Base-by-base conservation (phyloP, 2,113 vertebrate genomes). In the Tenebrosternarchus preto region DNA sequence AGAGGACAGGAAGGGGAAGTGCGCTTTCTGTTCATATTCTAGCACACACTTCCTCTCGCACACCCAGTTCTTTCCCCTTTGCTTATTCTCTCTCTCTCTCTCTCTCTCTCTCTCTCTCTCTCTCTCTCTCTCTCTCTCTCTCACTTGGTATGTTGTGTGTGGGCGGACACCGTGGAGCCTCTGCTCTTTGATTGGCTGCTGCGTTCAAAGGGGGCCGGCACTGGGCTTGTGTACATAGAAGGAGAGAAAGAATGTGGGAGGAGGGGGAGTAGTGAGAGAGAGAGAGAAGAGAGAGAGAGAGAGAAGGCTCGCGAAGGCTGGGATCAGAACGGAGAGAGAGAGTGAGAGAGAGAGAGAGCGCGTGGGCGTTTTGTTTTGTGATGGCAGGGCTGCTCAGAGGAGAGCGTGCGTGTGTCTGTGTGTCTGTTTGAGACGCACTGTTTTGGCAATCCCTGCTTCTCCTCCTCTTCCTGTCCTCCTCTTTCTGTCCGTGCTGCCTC, bases 361-460 rank as follows among this genome's bases (percentile, higher is more conserved):
- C 91, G 94, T 94, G 93, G 93, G 94, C 89, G 93, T 92, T 93
- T 92, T 93, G 92, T 93, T 93, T 92, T 93, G 92, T 92, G 89
- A 93, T 93, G 93, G 92, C 90, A 92, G 90, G 88, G 85, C 91
- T 85, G 90, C 92, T 91, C 76, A 86, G 88, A 89, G 86, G 89
- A 90, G 84, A 89, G 86, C 83, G 84, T 82, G 84, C 85, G 78
- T 61, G 82, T 83, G 86, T 83, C 83, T 82, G 84, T 85, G 78
- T 61, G 82, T 83, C 87, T 92, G 70, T 57, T 81, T 72, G 60
- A 68, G 85, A 66, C 86, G 86, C 88, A 84, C 86, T 73, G 88
- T 86, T 85, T 86, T 76, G 76, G 73, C 60, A 66, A 87, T 85
- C 82, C 64, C 84, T 82, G 33, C 43, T 24, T 79, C 77, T 84